Percentiles rank a stretch among this genome's conserved stretches.
phyloP scores from a whole-genome alignment of 2,797 vertebrate species.

The Phrynocephalus forsythii region DNA sequence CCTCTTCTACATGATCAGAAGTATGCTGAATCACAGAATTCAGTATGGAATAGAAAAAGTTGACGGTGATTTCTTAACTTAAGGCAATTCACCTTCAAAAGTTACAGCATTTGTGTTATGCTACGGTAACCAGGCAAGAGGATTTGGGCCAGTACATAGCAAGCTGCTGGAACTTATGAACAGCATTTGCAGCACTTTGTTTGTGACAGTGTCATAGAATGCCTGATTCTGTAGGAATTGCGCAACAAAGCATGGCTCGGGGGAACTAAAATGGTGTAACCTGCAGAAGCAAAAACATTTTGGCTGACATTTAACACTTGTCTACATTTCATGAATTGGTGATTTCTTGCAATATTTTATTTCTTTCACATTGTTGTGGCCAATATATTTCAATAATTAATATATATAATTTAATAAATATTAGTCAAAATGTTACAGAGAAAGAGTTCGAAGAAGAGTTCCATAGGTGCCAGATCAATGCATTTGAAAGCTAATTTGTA shows the following conservation, averaged over 20 bases:
- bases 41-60: too few relatives aligned
- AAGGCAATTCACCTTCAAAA: too few relatives aligned
- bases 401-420: background rate
- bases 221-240: too few relatives aligned
- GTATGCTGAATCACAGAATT: too few relatives aligned
- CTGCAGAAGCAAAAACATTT: background rate
- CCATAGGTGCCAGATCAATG: constrained; percentile 7
- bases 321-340: background rate
- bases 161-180: too few relatives aligned
- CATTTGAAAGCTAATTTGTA: constrained; percentile 8
- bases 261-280: background rate
- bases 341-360: background rate
- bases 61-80: too few relatives aligned
- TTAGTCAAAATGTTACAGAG: background rate
- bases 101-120: too few relatives aligned
- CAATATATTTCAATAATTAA: background rate
- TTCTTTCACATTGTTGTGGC: background rate
- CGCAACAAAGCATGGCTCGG: background rate
- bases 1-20: too few relatives aligned
- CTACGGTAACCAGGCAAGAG: too few relatives aligned
- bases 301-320: background rate
- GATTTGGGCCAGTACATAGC: too few relatives aligned
- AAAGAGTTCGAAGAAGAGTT: background rate
- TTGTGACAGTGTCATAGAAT: too few relatives aligned
- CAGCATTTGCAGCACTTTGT: too few relatives aligned